Conservation (phyloP, 2,797 vertebrate genomes). For the Molossus alvarezi region DNA sequence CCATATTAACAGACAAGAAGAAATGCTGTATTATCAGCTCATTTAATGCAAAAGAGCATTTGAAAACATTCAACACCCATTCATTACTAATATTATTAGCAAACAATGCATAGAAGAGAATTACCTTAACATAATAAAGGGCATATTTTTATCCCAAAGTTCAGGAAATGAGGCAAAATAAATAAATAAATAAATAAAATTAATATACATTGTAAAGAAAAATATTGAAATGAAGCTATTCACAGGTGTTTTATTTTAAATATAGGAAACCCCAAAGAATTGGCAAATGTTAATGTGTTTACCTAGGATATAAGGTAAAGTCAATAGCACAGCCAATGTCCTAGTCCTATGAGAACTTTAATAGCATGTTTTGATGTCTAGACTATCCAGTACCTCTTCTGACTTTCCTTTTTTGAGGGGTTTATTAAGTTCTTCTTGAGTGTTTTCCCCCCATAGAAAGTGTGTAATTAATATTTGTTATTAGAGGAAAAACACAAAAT, state of each 20-base stretch:
- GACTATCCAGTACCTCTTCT: not conserved
- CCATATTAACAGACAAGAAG: not conserved
- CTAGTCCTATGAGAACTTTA: not conserved
- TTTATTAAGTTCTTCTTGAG: not conserved
- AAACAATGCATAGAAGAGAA: conserved; percentile 4
- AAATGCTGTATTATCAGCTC: not conserved
- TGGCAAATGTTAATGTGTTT: not conserved
- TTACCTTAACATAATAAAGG: not conserved
- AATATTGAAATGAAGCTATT: not conserved
- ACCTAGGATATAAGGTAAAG: not conserved
- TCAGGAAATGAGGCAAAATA: not conserved
- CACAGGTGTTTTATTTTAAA: not conserved
- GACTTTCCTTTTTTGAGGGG: not conserved
- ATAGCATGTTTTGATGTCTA: not conserved
- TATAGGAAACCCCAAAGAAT: not conserved
- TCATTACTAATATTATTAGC: conserved; percentile 33
- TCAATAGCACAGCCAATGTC: not conserved
- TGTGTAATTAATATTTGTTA: not conserved
- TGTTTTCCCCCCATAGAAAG: not conserved
- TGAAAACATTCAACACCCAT: not conserved
- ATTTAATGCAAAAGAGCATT: not conserved
- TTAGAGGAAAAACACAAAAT: not conserved
- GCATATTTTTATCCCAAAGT: not conserved
- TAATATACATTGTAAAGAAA: not conserved
- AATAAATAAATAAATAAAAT: not conserved